Evolutionary conservation across 37 sponge, comb jelly and placozoan genomes (phyloP).

Genomic region (Geodia barretti): DNA sequence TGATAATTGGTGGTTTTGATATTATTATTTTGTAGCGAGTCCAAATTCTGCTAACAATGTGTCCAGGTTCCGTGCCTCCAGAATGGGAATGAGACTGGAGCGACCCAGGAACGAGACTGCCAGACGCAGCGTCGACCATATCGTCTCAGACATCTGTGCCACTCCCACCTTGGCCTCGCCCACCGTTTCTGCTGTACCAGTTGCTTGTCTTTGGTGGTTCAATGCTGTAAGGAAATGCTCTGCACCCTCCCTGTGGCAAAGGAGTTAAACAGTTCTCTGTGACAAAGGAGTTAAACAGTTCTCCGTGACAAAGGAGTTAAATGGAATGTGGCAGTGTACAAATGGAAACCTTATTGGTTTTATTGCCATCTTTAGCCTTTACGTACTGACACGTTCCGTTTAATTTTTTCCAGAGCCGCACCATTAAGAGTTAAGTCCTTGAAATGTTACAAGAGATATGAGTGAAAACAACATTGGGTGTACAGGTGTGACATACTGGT

Average conservation of each 20-base stretch:
- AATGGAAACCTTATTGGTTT: no score
- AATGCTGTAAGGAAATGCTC: conserved; percentile 89
- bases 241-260: conserved; percentile 69
- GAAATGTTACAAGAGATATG: no score
- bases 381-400: no score
- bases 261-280: conserved; percentile 62
- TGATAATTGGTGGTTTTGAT: no score
- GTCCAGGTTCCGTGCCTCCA: conserved; percentile 44
- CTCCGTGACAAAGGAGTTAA: conserved; percentile 42
- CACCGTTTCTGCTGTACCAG: neutral
- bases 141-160: conserved; percentile 75
- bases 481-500: conserved; percentile 50
- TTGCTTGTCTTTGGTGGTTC: conserved; percentile 73
- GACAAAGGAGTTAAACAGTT: no score
- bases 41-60: conserved; percentile 55
- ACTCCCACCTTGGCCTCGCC: neutral
- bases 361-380: no score
- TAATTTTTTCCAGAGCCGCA: no score
- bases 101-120: conserved; percentile 48
- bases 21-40: neutral
- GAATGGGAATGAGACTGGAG: neutral
- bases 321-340: no score
- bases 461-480: no score
- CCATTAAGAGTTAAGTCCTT: no score
- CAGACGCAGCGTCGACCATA: conserved; percentile 85